A percentile compares a stretch with the other conserved stretches of the same genome.
These are phyloP conservation scores for Colostygia pectinataria DNA, from an alignment of 2,888 invertebrate species.

Conservation along the genomic window DNA sequence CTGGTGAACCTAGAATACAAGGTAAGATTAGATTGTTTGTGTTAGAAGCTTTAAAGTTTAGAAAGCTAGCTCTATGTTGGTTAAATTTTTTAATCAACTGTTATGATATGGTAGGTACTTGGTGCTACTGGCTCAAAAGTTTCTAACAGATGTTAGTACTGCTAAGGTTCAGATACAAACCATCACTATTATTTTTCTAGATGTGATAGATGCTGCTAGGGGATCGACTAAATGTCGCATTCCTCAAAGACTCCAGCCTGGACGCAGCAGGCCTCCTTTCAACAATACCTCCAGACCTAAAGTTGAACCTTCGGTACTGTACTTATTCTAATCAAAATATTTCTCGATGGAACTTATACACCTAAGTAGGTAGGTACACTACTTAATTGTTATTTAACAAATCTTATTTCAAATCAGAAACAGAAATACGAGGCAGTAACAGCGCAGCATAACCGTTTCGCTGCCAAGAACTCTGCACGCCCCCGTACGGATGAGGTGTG, in stretches of 20 bases:
- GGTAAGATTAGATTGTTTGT: constrained; percentile 39
- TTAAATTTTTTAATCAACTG: too few species aligned
- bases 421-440: constrained; percentile 30
- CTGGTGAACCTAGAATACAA: constrained; percentile 42
- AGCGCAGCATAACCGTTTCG: constrained; percentile 31
- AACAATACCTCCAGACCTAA: constrained; percentile 36
- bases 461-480: constrained; percentile 24
- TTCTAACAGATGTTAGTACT: too few species aligned
- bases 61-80: too few species aligned
- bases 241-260: constrained; percentile 51
- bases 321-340: not conserved
- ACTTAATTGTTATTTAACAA: too few species aligned
- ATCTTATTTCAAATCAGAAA: constrained; percentile 29
- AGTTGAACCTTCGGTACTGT: constrained; percentile 39
- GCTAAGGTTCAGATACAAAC: too few species aligned
- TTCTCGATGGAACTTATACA: not conserved
- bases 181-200: constrained; percentile 35
- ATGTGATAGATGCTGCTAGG: constrained; percentile 35
- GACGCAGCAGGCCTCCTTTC: constrained; percentile 34
- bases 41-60: too few species aligned
- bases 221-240: constrained; percentile 52
- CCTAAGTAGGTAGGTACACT: too few species aligned
- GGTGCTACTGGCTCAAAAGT: too few species aligned
- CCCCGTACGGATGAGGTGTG: constrained; percentile 41
- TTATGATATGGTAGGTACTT: too few species aligned